Percentiles rank a stretch among this genome's conserved stretches.
phyloP scores from a whole-genome alignment of 1,140 invertebrate species.

The Asbolus verrucosus region DNA sequence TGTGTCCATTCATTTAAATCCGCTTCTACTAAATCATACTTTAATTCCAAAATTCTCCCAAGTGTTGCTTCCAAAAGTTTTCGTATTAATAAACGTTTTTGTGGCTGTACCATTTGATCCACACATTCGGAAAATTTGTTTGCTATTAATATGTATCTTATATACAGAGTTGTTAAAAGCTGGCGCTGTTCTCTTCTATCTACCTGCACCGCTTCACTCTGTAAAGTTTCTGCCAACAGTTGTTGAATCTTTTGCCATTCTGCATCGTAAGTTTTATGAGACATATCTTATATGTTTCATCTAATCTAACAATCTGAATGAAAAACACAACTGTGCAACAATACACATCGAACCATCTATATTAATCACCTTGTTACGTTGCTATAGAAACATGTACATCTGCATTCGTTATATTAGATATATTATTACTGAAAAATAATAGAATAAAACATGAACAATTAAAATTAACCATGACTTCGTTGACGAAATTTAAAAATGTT shows the following conservation, averaged over 20 bases:
- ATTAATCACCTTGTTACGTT: too few species aligned
- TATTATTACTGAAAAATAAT: too few species aligned
- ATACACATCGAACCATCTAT: too few species aligned
- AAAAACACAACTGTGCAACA: too few species aligned
- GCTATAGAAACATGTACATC: too few species aligned
- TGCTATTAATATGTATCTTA: conserved; percentile 83
- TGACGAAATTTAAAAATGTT: too few species aligned
- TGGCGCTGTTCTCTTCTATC: conserved; percentile 72
- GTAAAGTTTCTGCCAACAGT: conserved; percentile 73
- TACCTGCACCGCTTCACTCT: conserved; percentile 70
- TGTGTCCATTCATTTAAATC: conserved; percentile 89
- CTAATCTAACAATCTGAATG: too few species aligned
- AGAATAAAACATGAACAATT: too few species aligned
- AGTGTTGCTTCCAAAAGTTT: conserved; percentile 84
- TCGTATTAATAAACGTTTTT: conserved; percentile 85
- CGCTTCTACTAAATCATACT: conserved; percentile 88
- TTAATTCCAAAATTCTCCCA: conserved; percentile 82
- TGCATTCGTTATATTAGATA: too few species aligned
- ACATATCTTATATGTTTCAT: too few species aligned
- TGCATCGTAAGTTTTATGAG: conserved; percentile 77
- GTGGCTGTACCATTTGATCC: conserved; percentile 93
- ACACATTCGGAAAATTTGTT: conserved; percentile 84
- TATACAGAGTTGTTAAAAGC: conserved; percentile 74
- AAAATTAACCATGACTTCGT: too few species aligned
- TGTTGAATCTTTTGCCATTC: conserved; percentile 75